phyloP scores from a whole-genome alignment of 2,888 invertebrate genomes.

The Drosophila birchii region DNA sequence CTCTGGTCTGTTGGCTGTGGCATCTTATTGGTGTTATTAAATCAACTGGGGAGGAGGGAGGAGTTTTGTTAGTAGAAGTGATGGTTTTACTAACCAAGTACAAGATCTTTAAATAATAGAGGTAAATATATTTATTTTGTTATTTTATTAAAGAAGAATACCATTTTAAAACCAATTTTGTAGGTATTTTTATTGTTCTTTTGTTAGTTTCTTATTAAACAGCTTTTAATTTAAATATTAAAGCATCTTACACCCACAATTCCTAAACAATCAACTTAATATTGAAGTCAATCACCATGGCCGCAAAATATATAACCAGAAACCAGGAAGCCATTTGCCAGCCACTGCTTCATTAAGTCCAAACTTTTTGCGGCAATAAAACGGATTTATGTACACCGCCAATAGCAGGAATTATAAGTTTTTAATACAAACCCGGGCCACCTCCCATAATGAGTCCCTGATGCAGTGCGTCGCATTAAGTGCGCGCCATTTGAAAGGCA shows the following conservation, averaged over 20 bases:
- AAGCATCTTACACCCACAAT: neutral
- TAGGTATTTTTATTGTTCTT: neutral
- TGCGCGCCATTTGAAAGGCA: constrained; percentile 68
- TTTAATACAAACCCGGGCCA: constrained; percentile 58
- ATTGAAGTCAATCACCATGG: neutral
- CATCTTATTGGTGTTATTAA: constrained; percentile 36
- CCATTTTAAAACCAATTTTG: neutral
- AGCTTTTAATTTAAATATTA: neutral
- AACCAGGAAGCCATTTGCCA: constrained; percentile 23
- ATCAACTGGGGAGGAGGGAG: constrained; percentile 3
- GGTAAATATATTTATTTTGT: neutral
- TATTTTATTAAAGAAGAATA: neutral
- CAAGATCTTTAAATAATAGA: neutral
- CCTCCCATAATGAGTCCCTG: constrained; percentile 27
- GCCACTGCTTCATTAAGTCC: constrained; percentile 63
- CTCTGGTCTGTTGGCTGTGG: constrained; percentile 9
- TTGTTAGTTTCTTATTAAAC: neutral
- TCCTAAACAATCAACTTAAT: neutral
- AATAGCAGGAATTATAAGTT: constrained; percentile 76
- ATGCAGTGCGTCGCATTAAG: constrained; percentile 71
- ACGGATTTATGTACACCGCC: constrained; percentile 70
- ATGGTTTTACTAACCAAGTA: neutral
- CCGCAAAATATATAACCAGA: neutral
- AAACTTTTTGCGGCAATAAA: constrained; percentile 60
- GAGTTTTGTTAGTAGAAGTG: neutral